These are phyloP conservation scores for Pan troglodytes DNA, from an alignment of 2,113 vertebrate genomes.

Conservation along the genomic window NHGRI_mPanTro3-v2.1_pri NC_072409.2:11113501-11114000, in stretches of 20 bases:
- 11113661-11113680: not conserved
- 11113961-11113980: not conserved
- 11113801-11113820: not conserved
- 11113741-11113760: not conserved
- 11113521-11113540: not conserved
- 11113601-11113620: not conserved
- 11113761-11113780: not conserved
- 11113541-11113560: not conserved
- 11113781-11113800: not conserved
- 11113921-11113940: not conserved
- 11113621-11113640: not conserved
- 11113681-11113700: not conserved
- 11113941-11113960: not conserved
- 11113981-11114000: not conserved
- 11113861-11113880: not conserved
- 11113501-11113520: rapidly evolving
- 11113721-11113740: not conserved
- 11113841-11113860: not conserved
- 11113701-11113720: not conserved
- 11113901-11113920: not conserved
- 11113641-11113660: not conserved
- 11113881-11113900: not conserved
- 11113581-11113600: not conserved
- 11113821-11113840: not conserved
- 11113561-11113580: not conserved